Evolutionary conservation across 2,797 vertebrate species (phyloP).

Genomic region (Nyctibius grandis): DNA sequence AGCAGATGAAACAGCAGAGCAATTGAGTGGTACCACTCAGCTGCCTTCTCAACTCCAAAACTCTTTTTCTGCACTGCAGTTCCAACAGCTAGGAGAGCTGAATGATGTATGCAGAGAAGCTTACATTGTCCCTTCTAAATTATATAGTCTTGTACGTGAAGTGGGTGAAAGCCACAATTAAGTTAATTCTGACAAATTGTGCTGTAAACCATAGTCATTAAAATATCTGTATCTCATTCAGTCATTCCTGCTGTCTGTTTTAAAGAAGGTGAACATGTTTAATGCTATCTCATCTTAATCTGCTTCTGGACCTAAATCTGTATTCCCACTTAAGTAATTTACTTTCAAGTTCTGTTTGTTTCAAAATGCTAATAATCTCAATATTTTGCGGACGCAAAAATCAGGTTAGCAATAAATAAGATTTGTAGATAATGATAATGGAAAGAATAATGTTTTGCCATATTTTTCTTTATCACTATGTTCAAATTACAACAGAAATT

Average conservation of each 20-base stretch:
- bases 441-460: neutral
- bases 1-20: neutral
- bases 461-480: neutral
- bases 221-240: neutral
- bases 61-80: neutral
- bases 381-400: neutral
- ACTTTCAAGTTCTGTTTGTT: neutral
- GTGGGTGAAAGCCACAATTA: neutral
- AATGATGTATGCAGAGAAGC: neutral
- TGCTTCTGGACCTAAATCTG: neutral
- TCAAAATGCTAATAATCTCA: neutral
- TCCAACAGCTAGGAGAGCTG: neutral
- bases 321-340: neutral
- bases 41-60: neutral
- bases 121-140: rapidly evolving
- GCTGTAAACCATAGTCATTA: neutral
- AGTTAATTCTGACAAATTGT: neutral
- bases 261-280: neutral
- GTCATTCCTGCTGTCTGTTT: neutral
- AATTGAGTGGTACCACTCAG: neutral
- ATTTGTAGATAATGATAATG: neutral
- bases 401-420: neutral
- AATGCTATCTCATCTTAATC: neutral
- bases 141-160: neutral
- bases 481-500: neutral